Evolutionary conservation across 2,888 invertebrate genomes (phyloP).

Genomic region (Chydorus sphaericus): DNA sequence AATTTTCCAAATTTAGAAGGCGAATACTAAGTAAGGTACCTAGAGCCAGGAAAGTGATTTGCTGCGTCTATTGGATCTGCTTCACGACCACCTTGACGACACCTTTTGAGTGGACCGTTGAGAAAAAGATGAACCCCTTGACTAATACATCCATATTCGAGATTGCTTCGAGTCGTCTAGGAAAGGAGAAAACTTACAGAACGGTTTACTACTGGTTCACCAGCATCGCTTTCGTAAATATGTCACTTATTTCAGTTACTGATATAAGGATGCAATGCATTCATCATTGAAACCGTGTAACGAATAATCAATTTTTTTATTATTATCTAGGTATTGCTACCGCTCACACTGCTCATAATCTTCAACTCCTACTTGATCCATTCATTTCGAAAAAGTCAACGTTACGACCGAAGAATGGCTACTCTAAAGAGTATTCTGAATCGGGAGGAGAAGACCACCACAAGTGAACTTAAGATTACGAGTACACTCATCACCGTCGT

Average conservation of each 20-base stretch:
- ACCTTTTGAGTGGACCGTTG: slow-evolving; percentile 46
- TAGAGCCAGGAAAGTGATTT: slow-evolving; percentile 48
- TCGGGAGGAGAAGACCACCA: slow-evolving; percentile 3
- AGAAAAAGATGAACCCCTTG: slow-evolving; percentile 19
- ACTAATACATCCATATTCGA: too few species aligned
- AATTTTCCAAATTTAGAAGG: too few species aligned
- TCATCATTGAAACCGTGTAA: too few species aligned
- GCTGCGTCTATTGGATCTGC: slow-evolving; percentile 41
- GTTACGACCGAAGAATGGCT: slow-evolving; percentile 40
- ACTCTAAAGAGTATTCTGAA: too few species aligned
- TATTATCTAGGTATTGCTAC: slow-evolving; percentile 45
- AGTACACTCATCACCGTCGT: slow-evolving; percentile 63
- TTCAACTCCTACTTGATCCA: slow-evolving; percentile 57
- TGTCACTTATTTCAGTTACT: too few species aligned
- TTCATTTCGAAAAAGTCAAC: slow-evolving; percentile 42
- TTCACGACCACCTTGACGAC: slow-evolving; percentile 45
- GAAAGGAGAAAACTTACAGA: slow-evolving; percentile 37
- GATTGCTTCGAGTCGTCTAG: slow-evolving; percentile 32
- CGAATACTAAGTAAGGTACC: slow-evolving; percentile 56
- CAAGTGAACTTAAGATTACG: slow-evolving; percentile 56
- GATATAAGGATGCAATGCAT: too few species aligned
- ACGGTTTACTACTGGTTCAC: slow-evolving; percentile 49
- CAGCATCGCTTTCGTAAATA: slow-evolving; percentile 40
- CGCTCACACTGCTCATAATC: slow-evolving; percentile 47
- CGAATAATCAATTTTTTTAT: too few species aligned